These are phyloP conservation scores for Drosophila lacertosa DNA, from an alignment of 1,140 invertebrate species.

Conservation along the genomic window DNA sequence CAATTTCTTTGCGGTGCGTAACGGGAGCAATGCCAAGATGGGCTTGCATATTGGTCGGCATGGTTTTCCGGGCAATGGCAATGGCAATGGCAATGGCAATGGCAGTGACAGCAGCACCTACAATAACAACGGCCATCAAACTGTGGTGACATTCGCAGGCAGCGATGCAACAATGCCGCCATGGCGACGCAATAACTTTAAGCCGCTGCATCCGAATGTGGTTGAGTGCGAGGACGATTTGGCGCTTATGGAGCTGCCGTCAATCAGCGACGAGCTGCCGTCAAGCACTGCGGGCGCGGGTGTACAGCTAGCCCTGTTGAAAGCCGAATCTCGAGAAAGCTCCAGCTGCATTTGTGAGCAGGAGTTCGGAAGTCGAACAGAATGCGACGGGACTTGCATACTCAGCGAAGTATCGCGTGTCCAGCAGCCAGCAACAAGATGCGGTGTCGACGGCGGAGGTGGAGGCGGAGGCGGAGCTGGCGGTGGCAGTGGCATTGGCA, in stretches of 20 bases:
- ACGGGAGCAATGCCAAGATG: slow-evolving; percentile 16
- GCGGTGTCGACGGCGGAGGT: not conserved
- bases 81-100: slow-evolving; percentile 32
- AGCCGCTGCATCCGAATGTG: slow-evolving; percentile 74
- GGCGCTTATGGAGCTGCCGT: slow-evolving; percentile 69
- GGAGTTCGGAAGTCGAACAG: slow-evolving; percentile 71
- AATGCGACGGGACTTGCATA: slow-evolving; percentile 74
- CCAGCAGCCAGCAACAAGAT: slow-evolving; percentile 44
- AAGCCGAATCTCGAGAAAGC: slow-evolving; percentile 40
- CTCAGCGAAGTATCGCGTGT: slow-evolving; percentile 73
- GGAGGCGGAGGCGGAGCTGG: not conserved
- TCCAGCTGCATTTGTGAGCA: slow-evolving; percentile 74
- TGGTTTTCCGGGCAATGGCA: slow-evolving; percentile 30
- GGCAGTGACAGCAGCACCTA: slow-evolving; percentile 18
- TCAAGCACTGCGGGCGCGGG: slow-evolving; percentile 36
- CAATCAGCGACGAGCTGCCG: slow-evolving; percentile 61
- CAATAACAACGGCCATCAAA: slow-evolving; percentile 59
- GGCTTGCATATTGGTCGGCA: slow-evolving; percentile 27
- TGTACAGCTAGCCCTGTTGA: slow-evolving; percentile 55
- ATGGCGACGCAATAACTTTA: slow-evolving; percentile 77
- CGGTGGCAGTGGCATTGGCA: not conserved
- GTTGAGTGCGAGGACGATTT: slow-evolving; percentile 74
- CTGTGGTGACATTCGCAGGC: slow-evolving; percentile 65
- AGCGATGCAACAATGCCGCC: slow-evolving; percentile 49
- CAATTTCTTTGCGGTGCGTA: slow-evolving; percentile 57